These are phyloP conservation scores for Panthera tigris DNA, from an alignment of 2,113 vertebrate species.

Conservation along the genomic window DNA sequence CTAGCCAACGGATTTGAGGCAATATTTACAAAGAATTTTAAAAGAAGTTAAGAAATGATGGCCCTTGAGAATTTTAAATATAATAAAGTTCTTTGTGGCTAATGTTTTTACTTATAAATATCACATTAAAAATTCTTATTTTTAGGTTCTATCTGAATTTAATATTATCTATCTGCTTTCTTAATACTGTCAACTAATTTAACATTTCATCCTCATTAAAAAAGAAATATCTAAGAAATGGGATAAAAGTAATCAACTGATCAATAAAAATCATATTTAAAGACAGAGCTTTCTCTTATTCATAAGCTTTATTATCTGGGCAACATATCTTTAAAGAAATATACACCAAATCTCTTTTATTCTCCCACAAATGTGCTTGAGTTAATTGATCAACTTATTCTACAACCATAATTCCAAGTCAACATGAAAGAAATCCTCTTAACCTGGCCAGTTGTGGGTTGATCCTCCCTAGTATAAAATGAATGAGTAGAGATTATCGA, in stretches of 20 bases:
- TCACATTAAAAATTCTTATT: not conserved
- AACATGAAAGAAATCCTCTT: not conserved
- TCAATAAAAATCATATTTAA: not conserved
- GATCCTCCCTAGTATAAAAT: not conserved
- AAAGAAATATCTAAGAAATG: not conserved
- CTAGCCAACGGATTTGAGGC: not conserved
- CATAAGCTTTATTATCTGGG: not conserved
- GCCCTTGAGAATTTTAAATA: slow-evolving; percentile 8
- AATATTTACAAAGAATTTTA: not conserved
- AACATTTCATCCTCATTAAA: slow-evolving; percentile 1
- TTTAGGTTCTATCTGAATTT: slow-evolving; percentile 3
- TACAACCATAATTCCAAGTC: slow-evolving; percentile 12
- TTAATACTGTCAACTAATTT: not conserved
- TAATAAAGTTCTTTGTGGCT: not conserved
- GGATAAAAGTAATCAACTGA: not conserved
- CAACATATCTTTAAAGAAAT: not conserved
- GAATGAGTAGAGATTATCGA: not conserved
- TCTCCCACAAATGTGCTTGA: not conserved
- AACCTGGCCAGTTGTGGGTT: not conserved
- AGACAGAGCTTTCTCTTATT: not conserved
- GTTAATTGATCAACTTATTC: not conserved
- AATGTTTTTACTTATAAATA: not conserved
- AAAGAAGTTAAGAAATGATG: slow-evolving; percentile 11
- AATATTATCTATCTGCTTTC: not conserved
- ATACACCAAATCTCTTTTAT: not conserved